These are phyloP conservation scores for Ctenoplectra terminalis DNA, from an alignment of 1,140 invertebrate genomes.

Conservation along the genomic window DNA sequence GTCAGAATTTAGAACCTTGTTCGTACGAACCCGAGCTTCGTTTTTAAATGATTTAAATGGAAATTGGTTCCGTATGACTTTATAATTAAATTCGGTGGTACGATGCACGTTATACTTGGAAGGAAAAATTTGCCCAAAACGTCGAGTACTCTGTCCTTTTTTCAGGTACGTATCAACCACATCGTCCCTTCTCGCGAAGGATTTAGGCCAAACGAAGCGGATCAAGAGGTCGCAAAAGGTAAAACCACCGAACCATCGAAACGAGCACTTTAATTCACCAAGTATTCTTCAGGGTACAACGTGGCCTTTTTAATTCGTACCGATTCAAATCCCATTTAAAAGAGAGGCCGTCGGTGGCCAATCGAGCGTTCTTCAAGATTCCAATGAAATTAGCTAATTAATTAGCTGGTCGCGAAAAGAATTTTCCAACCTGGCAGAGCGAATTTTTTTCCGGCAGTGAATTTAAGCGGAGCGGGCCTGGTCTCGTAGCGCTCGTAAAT, in stretches of 20 bases:
- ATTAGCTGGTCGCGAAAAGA: background rate
- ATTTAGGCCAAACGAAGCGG: background rate
- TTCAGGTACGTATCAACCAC: background rate
- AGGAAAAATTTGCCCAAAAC: background rate
- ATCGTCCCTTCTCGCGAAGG: too few relatives aligned
- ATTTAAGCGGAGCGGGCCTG: conserved; percentile 36
- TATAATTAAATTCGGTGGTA: background rate
- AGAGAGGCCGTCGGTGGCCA: background rate
- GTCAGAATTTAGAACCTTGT: background rate
- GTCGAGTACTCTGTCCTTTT: background rate
- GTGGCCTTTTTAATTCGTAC: background rate
- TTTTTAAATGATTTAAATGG: background rate
- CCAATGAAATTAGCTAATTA: conserved; percentile 3
- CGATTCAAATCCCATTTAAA: background rate
- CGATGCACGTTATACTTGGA: background rate
- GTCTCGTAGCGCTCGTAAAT: conserved; percentile 40
- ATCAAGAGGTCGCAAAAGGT: background rate
- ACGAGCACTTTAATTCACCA: background rate
- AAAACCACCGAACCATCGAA: background rate
- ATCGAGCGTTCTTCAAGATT: background rate
- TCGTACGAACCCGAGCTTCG: background rate
- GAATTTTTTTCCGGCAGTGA: conserved; percentile 23
- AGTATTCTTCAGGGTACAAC: background rate
- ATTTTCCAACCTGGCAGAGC: conserved; percentile 11
- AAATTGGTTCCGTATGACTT: background rate